Evolutionary conservation across 1,140 invertebrate genomes (phyloP).

Genomic region (Drosophila leontia): DNA sequence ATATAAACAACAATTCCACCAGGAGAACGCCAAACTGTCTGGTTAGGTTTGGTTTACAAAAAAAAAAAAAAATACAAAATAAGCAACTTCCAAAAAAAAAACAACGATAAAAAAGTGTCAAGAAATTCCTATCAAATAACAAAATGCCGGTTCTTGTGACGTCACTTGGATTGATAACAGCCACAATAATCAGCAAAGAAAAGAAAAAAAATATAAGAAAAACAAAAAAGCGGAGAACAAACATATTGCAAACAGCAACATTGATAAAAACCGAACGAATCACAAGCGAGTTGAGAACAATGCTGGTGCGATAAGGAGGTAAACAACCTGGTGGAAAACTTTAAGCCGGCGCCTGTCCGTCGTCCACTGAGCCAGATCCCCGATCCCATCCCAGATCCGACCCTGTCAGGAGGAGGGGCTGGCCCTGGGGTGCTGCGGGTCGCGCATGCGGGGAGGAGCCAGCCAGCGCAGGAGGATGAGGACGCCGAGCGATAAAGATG

Average conservation of each 20-base stretch:
- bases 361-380: slow-evolving; percentile 7
- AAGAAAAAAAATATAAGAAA: slow-evolving; percentile 12
- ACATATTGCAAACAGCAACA: slow-evolving; percentile 66
- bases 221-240: slow-evolving; percentile 23
- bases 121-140: slow-evolving; percentile 37
- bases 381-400: slow-evolving; percentile 5
- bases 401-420: slow-evolving; percentile 12
- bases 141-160: slow-evolving; percentile 52
- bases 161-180: slow-evolving; percentile 58
- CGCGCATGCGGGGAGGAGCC: slow-evolving; percentile 26
- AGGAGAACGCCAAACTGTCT: slow-evolving; percentile 46
- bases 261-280: slow-evolving; percentile 51
- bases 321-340: slow-evolving; percentile 71
- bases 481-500: slow-evolving; percentile 50
- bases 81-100: slow-evolving; percentile 35
- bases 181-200: slow-evolving; percentile 18
- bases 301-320: slow-evolving; percentile 73
- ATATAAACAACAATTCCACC: slow-evolving; percentile 13
- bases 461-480: slow-evolving; percentile 36
- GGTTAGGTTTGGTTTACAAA: background rate
- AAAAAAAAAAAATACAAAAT: slow-evolving; percentile 20
- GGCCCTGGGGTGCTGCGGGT: slow-evolving; percentile 36
- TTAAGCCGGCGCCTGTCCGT: slow-evolving; percentile 59
- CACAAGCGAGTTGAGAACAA: slow-evolving; percentile 47
- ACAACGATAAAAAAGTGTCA: slow-evolving; percentile 31